Percentiles rank a stretch among this genome's conserved stretches.
Conservation (phyloP, 2,113 vertebrate genomes). For the Brachyhypopomus gauderio region DNA sequence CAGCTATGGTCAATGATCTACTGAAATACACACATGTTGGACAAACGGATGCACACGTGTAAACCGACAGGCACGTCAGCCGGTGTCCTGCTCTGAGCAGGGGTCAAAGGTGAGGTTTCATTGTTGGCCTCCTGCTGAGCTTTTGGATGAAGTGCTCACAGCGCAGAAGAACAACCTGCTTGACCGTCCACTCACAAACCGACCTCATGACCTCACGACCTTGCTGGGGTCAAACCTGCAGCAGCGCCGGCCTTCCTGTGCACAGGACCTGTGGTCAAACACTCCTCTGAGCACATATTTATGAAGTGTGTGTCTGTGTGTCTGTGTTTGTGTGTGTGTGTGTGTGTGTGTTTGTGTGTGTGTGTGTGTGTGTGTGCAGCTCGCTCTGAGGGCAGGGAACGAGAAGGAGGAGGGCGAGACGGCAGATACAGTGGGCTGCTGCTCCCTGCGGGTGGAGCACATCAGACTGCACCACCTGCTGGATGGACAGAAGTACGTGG, state of each 20-base stretch:
- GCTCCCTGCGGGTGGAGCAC: constrained; percentile 78
- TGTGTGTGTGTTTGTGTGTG: constrained; percentile 25
- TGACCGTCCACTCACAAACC: not conserved
- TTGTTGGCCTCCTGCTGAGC: constrained; percentile 3
- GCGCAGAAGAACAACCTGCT: not conserved
- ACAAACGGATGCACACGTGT: no score
- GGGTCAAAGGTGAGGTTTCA: not conserved
- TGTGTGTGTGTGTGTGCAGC: constrained; percentile 58
- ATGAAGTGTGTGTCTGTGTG: not conserved
- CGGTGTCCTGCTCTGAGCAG: not conserved
- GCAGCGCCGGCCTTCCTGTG: not conserved
- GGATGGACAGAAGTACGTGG: constrained; percentile 62
- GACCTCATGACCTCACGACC: not conserved
- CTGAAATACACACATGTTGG: no score
- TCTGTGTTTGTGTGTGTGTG: not conserved
- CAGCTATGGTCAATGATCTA: no score
- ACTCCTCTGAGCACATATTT: not conserved
- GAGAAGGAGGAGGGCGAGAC: constrained; percentile 80
- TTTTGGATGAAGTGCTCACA: not conserved
- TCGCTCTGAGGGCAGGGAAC: constrained; percentile 78
- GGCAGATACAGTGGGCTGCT: constrained; percentile 79
- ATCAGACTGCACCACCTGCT: constrained; percentile 72
- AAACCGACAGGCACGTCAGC: not conserved
- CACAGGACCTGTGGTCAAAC: not conserved
- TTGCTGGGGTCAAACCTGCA: not conserved